phyloP scores from a whole-genome alignment of 1,140 invertebrate genomes.

The Listronotus oregonensis region DNA sequence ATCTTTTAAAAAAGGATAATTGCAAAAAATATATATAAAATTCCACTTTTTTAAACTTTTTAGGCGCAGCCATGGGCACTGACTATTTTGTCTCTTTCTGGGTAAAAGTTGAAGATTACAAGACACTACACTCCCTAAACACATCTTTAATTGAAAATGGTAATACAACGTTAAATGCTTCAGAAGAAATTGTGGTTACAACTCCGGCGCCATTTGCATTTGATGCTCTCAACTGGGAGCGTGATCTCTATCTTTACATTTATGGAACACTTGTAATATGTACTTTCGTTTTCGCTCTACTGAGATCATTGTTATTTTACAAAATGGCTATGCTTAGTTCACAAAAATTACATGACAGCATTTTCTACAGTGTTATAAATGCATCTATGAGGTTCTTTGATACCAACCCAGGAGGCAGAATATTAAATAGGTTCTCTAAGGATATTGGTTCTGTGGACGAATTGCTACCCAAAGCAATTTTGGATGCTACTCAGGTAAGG shows the following conservation, averaged over 20 bases:
- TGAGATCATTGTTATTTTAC: too few relatives aligned
- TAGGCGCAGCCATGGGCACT: constrained; percentile 43
- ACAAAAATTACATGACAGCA: constrained; percentile 68
- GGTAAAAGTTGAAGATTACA: constrained; percentile 54
- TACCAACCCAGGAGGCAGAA: constrained; percentile 72
- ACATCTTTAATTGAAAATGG: too few relatives aligned
- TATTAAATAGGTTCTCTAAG: constrained; percentile 54
- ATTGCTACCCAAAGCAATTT: constrained; percentile 65
- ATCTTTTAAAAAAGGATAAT: too few relatives aligned
- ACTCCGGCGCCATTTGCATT: too few relatives aligned
- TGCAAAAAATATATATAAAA: too few relatives aligned
- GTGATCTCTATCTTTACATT: constrained; percentile 41
- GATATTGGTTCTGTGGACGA: constrained; percentile 70
- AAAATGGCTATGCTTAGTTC: constrained; percentile 68
- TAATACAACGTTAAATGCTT: too few relatives aligned
- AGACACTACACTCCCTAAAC: too few relatives aligned
- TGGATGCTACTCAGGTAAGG: constrained; percentile 67
- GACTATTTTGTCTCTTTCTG: constrained; percentile 85
- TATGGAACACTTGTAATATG: constrained; percentile 55
- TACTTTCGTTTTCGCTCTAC: too few relatives aligned
- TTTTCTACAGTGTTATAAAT: constrained; percentile 66
- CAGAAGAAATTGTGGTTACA: neutral
- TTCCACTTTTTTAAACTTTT: too few relatives aligned
- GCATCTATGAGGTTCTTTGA: constrained; percentile 84
- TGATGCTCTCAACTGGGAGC: too few relatives aligned